Percentiles rank a stretch among this genome's conserved stretches.
phyloP scores from a whole-genome alignment of 23 tunicate genomes.

The Diplosoma virens region DNA sequence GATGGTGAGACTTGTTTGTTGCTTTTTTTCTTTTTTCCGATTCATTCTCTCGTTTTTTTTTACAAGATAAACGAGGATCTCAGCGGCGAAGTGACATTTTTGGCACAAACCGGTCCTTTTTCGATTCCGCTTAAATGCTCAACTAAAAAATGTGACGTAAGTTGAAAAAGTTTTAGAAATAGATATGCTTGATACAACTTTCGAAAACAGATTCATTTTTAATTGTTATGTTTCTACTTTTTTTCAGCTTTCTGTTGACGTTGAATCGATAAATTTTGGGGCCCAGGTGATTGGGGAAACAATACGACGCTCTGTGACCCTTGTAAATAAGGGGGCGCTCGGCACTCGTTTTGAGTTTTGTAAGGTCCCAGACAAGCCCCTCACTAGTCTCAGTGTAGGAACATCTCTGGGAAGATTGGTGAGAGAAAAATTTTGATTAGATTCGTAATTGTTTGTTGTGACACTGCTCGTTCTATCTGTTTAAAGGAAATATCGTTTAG shows the following conservation, averaged over 20 bases:
- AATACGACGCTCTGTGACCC: conserved; percentile 56
- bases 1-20: conserved; percentile 47
- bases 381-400: conserved; percentile 65
- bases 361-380: conserved; percentile 77
- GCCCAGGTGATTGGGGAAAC: conserved; percentile 86
- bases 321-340: conserved; percentile 81
- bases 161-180: too few relatives aligned
- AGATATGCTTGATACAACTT: too few relatives aligned
- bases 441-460: too few relatives aligned
- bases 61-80: conserved; percentile 90
- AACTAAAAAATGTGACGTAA: conserved; percentile 90
- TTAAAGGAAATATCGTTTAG: too few relatives aligned
- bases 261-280: conserved; percentile 64
- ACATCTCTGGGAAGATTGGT: conserved; percentile 91
- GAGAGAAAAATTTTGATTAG: conserved; percentile 7
- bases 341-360: conserved; percentile 79
- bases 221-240: too few relatives aligned
- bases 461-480: too few relatives aligned
- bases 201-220: too few relatives aligned
- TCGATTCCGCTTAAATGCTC: conserved; percentile 81
- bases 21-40: neutral
- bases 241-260: conserved; percentile 68
- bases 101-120: conserved; percentile 92
- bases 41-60: too few relatives aligned
- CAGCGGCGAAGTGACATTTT: conserved; percentile 68